A percentile compares a stretch with the other conserved stretches of the same genome.
phyloP scores from a whole-genome alignment of 2,797 vertebrate species.

The Intellagama lesueurii region DNA sequence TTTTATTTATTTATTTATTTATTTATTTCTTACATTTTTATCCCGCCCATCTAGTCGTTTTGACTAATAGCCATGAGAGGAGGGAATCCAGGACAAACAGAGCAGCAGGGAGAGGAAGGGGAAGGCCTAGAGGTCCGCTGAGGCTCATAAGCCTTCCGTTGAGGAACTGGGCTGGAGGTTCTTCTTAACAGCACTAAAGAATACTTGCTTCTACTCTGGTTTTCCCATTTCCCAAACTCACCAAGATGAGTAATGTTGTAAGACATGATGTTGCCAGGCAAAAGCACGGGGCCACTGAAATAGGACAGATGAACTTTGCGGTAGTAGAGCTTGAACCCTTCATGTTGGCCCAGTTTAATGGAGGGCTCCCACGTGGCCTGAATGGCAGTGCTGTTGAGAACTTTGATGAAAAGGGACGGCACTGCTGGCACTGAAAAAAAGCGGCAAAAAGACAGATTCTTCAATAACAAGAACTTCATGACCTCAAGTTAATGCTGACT shows the following conservation, averaged over 20 bases:
- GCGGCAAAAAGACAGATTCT: slow-evolving; percentile 27
- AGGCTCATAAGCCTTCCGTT: background rate
- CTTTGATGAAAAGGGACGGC: slow-evolving; percentile 89
- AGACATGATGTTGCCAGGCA: slow-evolving; percentile 87
- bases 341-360: slow-evolving; percentile 89
- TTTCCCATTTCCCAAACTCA: slow-evolving; percentile 72
- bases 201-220: background rate
- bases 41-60: too few species aligned
- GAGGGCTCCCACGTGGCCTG: slow-evolving; percentile 93
- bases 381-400: slow-evolving; percentile 88
- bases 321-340: slow-evolving; percentile 94
- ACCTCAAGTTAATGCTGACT: too few species aligned
- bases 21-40: too few species aligned
- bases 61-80: too few species aligned
- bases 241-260: slow-evolving; percentile 94
- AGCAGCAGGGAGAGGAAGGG: background rate
- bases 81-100: too few species aligned
- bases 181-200: background rate
- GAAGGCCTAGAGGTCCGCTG: background rate
- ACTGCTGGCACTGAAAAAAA: slow-evolving; percentile 88
- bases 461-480: too few species aligned
- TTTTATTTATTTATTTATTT: too few species aligned
- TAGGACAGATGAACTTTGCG: slow-evolving; percentile 85
- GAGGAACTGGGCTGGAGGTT: background rate
- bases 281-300: slow-evolving; percentile 88